phyloP scores from a whole-genome alignment of 2,888 invertebrate genomes.

The Scaptomyza polygonia region DNA sequence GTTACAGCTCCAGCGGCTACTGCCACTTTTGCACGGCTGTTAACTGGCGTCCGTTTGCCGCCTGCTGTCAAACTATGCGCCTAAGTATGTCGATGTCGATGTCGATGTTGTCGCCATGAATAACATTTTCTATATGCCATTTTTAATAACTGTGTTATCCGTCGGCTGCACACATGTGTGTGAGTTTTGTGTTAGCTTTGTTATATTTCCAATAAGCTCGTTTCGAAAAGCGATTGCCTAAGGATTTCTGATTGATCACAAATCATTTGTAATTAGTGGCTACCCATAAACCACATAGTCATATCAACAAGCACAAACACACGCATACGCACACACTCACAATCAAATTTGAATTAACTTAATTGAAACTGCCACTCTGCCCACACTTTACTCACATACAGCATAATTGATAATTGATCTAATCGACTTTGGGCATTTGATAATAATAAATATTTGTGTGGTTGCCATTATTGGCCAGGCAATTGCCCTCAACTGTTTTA shows the following conservation, averaged over 20 bases:
- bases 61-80: slow-evolving; percentile 61
- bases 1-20: slow-evolving; percentile 23
- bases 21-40: slow-evolving; percentile 70
- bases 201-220: slow-evolving; percentile 19
- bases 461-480: slow-evolving; percentile 56
- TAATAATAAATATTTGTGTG: slow-evolving; percentile 48
- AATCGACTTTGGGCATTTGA: slow-evolving; percentile 62
- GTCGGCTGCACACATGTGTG: not conserved
- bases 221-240: slow-evolving; percentile 17
- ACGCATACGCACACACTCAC: not conserved
- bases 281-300: slow-evolving; percentile 14
- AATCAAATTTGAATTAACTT: slow-evolving; percentile 43
- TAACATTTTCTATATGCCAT: slow-evolving; percentile 55
- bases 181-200: not conserved
- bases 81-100: slow-evolving; percentile 72
- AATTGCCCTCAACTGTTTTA: slow-evolving; percentile 1
- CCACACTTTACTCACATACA: slow-evolving; percentile 1
- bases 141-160: slow-evolving; percentile 74
- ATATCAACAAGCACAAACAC: slow-evolving; percentile 2
- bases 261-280: slow-evolving; percentile 59
- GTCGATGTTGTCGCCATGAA: slow-evolving; percentile 52
- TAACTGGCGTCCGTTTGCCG: slow-evolving; percentile 43
- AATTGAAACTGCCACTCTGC: slow-evolving; percentile 54
- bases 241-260: slow-evolving; percentile 25
- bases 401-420: slow-evolving; percentile 59